A percentile compares a stretch with the other conserved stretches of the same genome.
Conservation (phyloP, 2,888 invertebrate species). For the Netelia virgata region DNA sequence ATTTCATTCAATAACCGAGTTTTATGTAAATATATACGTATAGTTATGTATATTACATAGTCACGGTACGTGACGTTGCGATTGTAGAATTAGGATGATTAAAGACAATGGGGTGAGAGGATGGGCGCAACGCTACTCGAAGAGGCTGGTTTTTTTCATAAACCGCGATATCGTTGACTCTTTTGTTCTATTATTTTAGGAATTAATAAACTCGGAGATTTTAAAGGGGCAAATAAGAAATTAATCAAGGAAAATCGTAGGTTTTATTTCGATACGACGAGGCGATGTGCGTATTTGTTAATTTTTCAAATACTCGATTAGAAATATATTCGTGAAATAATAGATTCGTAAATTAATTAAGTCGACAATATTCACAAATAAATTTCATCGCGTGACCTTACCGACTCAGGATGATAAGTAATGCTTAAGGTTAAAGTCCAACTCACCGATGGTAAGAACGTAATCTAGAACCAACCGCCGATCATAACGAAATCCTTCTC, state of each 20-base stretch:
- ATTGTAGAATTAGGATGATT: conserved; percentile 61
- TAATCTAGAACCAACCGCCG: no score
- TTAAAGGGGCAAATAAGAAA: not conserved
- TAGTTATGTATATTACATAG: conserved; percentile 1
- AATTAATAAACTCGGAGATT: conserved; percentile 5
- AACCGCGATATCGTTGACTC: not conserved
- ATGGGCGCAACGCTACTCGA: conserved; percentile 1
- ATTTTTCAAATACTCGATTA: no score
- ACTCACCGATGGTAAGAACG: no score
- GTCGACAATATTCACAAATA: no score
- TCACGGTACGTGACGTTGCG: conserved; percentile 56
- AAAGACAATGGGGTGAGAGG: conserved; percentile 48
- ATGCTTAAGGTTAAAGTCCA: no score
- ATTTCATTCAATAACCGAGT: conserved; percentile 25
- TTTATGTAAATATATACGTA: not conserved
- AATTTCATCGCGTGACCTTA: no score
- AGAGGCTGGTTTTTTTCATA: conserved; percentile 22
- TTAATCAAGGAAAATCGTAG: not conserved
- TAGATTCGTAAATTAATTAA: no score
- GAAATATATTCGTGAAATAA: no score
- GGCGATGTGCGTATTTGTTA: not conserved
- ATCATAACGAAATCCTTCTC: no score
- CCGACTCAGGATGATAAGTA: no score
- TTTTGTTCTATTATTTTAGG: conserved; percentile 10
- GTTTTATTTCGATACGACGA: no score